Percentiles rank a stretch among this genome's conserved stretches.
Evolutionary conservation across 2,113 vertebrate genomes (phyloP).

Genomic region (Chionodraco myersi): DNA sequence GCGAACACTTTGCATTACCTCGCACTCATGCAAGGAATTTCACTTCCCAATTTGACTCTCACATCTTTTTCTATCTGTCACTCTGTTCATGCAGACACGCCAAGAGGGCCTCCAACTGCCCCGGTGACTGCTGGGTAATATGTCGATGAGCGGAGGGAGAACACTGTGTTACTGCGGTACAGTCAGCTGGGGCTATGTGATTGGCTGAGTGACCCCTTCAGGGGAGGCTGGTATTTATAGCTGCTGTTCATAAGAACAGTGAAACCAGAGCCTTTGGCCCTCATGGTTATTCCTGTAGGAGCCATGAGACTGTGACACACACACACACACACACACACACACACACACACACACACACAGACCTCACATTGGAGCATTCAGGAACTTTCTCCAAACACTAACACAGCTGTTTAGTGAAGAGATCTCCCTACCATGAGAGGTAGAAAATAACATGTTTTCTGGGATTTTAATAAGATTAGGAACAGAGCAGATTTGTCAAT

Average conservation of each 20-base stretch:
- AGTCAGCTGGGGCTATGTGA: slow-evolving; percentile 15
- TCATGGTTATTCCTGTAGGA: slow-evolving; percentile 68
- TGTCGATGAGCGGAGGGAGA: slow-evolving; percentile 28
- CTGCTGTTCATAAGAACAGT: slow-evolving; percentile 56
- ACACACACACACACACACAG: slow-evolving; percentile 6
- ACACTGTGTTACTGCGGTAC: slow-evolving; percentile 2
- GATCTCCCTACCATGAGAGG: not conserved
- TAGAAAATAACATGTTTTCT: not conserved
- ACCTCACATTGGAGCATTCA: not conserved
- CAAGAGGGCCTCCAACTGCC: slow-evolving; percentile 23
- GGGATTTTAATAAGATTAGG: not conserved
- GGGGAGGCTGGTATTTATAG: slow-evolving; percentile 76
- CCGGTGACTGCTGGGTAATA: slow-evolving; percentile 58
- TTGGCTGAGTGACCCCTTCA: slow-evolving; percentile 43
- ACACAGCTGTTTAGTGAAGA: not conserved
- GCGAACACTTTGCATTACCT: slow-evolving; percentile 12
- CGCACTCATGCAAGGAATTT: slow-evolving; percentile 46
- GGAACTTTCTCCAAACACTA: not conserved
- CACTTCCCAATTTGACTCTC: slow-evolving; percentile 20
- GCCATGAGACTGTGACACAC: slow-evolving; percentile 38
- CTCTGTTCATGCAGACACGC: slow-evolving; percentile 11
- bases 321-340: not conserved
- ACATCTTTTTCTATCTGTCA: slow-evolving; percentile 21
- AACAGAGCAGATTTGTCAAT: slow-evolving; percentile 11
- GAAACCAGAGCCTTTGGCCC: slow-evolving; percentile 70